Conservation (phyloP, 2,797 vertebrate species). For the Zalophus californianus region DNA sequence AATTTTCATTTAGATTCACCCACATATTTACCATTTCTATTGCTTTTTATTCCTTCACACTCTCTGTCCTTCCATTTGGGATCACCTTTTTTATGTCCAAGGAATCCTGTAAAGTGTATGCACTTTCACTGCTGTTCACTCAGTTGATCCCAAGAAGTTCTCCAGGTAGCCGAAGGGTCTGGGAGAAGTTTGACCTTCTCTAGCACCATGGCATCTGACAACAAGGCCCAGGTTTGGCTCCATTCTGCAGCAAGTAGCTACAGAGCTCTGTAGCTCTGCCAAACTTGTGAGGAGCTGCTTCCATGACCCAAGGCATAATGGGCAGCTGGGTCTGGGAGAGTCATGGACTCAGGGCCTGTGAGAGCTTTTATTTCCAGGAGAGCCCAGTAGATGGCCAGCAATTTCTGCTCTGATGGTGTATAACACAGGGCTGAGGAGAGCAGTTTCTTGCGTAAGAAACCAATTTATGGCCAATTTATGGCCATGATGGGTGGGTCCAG, state of each 20-base stretch:
- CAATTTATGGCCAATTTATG: background rate
- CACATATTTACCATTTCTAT: background rate
- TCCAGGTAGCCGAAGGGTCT: background rate
- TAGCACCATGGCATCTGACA: background rate
- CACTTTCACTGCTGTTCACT: background rate
- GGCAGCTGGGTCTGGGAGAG: background rate
- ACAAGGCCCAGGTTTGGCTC: background rate
- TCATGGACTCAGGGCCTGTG: background rate
- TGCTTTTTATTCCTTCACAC: background rate
- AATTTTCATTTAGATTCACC: constrained; percentile 5
- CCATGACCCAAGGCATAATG: background rate
- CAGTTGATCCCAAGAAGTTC: background rate
- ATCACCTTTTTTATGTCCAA: background rate
- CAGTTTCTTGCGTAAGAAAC: background rate
- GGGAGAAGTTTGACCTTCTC: background rate
- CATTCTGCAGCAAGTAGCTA: background rate
- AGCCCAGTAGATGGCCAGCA: background rate
- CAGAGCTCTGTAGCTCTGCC: background rate
- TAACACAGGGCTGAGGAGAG: background rate
- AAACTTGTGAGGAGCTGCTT: background rate
- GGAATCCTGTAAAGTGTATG: background rate
- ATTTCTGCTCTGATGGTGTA: background rate
- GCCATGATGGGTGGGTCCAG: background rate
- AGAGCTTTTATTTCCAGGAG: background rate
- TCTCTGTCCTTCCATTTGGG: background rate